These are phyloP conservation scores for Eristalis pertinax DNA, from an alignment of 2,888 invertebrate genomes.

Conservation along the genomic window DNA sequence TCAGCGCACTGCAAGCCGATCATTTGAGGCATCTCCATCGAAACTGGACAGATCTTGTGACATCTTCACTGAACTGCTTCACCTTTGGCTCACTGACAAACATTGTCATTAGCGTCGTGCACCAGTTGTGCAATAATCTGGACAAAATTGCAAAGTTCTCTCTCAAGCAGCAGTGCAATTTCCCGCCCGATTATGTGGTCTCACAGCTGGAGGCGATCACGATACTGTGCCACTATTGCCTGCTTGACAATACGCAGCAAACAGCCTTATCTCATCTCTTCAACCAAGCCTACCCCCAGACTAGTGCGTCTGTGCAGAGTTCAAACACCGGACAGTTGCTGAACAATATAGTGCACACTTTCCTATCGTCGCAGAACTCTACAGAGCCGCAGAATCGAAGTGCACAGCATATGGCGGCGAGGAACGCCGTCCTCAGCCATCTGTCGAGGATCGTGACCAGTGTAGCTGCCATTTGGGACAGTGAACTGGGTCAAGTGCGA, in stretches of 20 bases:
- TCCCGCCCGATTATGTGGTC: slow-evolving; percentile 89
- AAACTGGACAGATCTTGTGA: slow-evolving; percentile 91
- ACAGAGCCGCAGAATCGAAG: slow-evolving; percentile 77
- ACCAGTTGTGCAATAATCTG: slow-evolving; percentile 87
- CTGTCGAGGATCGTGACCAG: slow-evolving; percentile 91
- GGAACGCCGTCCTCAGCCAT: slow-evolving; percentile 89
- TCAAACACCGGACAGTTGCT: slow-evolving; percentile 88
- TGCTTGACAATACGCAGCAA: slow-evolving; percentile 85
- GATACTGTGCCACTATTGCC: slow-evolving; percentile 89
- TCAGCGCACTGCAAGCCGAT: slow-evolving; percentile 88
- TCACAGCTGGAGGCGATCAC: slow-evolving; percentile 90
- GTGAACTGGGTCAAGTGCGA: slow-evolving; percentile 83
- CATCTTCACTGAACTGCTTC: slow-evolving; percentile 90
- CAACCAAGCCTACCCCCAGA: slow-evolving; percentile 83
- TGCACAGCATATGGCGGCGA: slow-evolving; percentile 83
- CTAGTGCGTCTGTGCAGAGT: slow-evolving; percentile 82
- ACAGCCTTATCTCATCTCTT: slow-evolving; percentile 83
- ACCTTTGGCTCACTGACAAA: slow-evolving; percentile 87
- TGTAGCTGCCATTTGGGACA: slow-evolving; percentile 90
- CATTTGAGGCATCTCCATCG: slow-evolving; percentile 89
- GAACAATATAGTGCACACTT: slow-evolving; percentile 90
- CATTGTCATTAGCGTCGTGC: slow-evolving; percentile 89
- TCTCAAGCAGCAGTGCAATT: slow-evolving; percentile 77
- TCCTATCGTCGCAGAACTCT: slow-evolving; percentile 85
- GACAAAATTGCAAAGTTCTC: slow-evolving; percentile 84